Conservation (phyloP, 2,888 invertebrate species). For the Alloplasta piceator region DNA sequence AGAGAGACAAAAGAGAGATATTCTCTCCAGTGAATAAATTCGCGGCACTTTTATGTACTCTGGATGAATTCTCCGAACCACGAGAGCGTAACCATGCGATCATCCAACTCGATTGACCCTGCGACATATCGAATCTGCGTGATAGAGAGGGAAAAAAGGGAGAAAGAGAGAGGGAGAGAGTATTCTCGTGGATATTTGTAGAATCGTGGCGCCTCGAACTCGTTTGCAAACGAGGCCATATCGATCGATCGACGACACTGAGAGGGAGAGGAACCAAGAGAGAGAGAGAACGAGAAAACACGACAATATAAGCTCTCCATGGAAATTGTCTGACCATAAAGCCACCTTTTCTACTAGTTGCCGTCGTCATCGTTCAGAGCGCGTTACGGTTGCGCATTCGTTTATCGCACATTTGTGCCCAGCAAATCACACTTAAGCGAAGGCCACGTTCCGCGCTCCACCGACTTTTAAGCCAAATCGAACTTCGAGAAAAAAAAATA, state of each 20-base stretch:
- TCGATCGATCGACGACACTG: slow-evolving; percentile 41
- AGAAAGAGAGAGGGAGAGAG: not conserved
- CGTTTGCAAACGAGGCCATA: slow-evolving; percentile 49
- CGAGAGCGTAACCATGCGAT: slow-evolving; percentile 8
- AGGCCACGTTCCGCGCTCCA: not conserved
- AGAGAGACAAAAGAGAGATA: slow-evolving; percentile 41
- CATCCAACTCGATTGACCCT: slow-evolving; percentile 60
- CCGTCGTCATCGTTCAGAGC: slow-evolving; percentile 9
- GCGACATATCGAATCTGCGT: slow-evolving; percentile 54
- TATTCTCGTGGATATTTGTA: slow-evolving; percentile 32
- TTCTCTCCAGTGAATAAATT: slow-evolving; percentile 30
- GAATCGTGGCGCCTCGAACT: slow-evolving; percentile 20
- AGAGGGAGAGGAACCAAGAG: slow-evolving; percentile 5
- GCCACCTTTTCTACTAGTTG: slow-evolving; percentile 38
- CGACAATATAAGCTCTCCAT: slow-evolving; percentile 29
- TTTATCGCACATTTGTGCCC: not conserved
- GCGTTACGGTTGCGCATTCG: slow-evolving; percentile 33
- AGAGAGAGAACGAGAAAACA: slow-evolving; percentile 10
- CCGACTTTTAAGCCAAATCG: not conserved
- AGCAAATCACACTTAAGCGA: not conserved
- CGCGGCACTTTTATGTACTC: slow-evolving; percentile 7
- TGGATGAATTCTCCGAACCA: slow-evolving; percentile 18
- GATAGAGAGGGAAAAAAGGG: not conserved
- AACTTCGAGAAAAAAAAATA: not conserved
- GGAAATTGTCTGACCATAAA: slow-evolving; percentile 52